A percentile compares a stretch with the other conserved stretches of the same genome.
phyloP scores from a whole-genome alignment of 2,113 vertebrate species.

The Ibidorhyncha struthersii region DNA sequence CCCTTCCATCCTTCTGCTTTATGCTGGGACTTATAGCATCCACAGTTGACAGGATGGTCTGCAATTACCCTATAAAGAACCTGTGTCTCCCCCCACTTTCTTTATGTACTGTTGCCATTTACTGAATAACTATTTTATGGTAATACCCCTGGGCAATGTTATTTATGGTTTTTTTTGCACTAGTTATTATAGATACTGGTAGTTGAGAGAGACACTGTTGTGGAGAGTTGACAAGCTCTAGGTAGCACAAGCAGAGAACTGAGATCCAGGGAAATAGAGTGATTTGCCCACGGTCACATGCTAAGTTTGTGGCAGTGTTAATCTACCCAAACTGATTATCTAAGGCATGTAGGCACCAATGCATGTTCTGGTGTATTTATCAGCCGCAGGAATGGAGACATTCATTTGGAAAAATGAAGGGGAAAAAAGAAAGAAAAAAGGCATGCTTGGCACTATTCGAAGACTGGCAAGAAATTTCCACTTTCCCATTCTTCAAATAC shows the following conservation, averaged over 20 bases:
- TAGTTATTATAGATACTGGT: neutral
- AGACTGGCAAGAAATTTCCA: slow-evolving; percentile 27
- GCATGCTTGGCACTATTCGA: neutral
- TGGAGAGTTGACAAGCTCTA: neutral
- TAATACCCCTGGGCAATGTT: neutral
- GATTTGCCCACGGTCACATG: neutral
- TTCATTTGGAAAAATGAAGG: neutral
- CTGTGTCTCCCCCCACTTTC: neutral
- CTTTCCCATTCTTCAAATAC: slow-evolving; percentile 41
- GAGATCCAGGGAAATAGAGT: neutral
- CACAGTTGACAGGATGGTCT: neutral
- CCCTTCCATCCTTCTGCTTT: neutral
- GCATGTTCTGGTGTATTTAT: neutral
- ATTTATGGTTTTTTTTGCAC: neutral
- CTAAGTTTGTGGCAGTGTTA: neutral
- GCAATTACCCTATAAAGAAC: neutral
- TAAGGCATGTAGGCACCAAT: neutral
- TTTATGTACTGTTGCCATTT: neutral
- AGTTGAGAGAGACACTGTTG: neutral
- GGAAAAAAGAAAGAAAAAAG: neutral
- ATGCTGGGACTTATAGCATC: neutral
- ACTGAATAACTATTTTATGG: neutral
- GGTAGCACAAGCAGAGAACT: neutral
- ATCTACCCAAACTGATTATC: neutral
- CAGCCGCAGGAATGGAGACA: neutral